Conservation (phyloP, 2,797 vertebrate species). For the Discoglossus pictus region DNA sequence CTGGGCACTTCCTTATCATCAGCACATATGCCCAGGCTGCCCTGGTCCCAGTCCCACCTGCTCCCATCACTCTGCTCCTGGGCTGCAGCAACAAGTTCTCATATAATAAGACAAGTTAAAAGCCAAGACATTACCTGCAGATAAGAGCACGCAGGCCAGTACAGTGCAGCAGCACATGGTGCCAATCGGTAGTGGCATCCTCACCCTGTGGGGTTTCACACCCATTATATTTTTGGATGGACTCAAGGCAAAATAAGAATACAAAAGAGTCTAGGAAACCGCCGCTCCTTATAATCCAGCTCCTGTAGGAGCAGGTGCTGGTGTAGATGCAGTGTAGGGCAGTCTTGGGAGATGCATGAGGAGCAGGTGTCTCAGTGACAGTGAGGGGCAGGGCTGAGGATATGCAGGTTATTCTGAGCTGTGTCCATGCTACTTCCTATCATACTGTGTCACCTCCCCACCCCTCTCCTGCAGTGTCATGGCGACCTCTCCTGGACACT, state of each 20-base stretch:
- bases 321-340: background rate
- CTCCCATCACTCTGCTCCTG: background rate
- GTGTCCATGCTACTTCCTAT: conserved; percentile 23
- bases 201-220: background rate
- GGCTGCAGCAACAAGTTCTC: background rate
- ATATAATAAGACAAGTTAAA: background rate
- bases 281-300: background rate
- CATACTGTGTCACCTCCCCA: conserved; percentile 16
- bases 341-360: background rate
- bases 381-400: too few relatives aligned
- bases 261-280: background rate
- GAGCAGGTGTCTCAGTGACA: conserved; percentile 20
- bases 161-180: background rate
- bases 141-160: conserved; percentile 9
- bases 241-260: background rate
- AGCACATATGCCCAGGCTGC: conserved; percentile 8
- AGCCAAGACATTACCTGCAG: conserved; percentile 18
- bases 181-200: background rate
- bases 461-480: conserved; percentile 10
- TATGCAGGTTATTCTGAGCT: conserved; percentile 1
- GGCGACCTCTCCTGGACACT: conserved; percentile 19
- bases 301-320: background rate
- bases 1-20: conserved; percentile 1
- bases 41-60: conserved; percentile 8
- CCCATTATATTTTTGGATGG: conserved; percentile 2